phyloP scores from a whole-genome alignment of 2,797 vertebrate species.

The Meriones psammophilus region DNA sequence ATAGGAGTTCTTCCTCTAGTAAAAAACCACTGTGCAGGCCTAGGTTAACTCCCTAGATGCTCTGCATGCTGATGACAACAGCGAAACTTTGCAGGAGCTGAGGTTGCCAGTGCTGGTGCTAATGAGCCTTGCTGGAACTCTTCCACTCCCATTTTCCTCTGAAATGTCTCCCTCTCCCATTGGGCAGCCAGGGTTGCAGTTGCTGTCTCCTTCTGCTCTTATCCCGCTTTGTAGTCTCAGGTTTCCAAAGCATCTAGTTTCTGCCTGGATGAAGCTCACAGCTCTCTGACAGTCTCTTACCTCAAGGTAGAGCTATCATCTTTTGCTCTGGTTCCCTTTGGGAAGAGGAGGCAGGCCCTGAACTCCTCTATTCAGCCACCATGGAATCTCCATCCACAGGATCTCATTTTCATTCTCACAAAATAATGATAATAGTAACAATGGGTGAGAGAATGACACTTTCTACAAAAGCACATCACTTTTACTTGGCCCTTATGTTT shows the following conservation, averaged over 20 bases:
- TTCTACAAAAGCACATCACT: not conserved
- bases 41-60: not conserved
- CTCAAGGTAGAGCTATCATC: not conserved
- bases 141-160: not conserved
- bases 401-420: not conserved
- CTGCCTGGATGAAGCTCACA: not conserved
- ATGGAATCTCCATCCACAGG: not conserved
- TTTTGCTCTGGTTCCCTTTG: not conserved
- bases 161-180: not conserved
- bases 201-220: not conserved
- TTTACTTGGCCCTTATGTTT: not conserved
- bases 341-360: not conserved
- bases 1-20: not conserved
- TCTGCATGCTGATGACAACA: not conserved
- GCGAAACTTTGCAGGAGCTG: not conserved
- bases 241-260: not conserved
- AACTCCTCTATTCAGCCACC: not conserved
- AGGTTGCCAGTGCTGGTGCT: not conserved
- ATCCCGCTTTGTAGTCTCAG: not conserved
- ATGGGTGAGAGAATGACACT: not conserved
- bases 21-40: not conserved
- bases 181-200: not conserved
- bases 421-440: not conserved
- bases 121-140: not conserved
- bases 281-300: not conserved